These are phyloP conservation scores for Centropus unirufus DNA, from an alignment of 2,113 vertebrate genomes.

Conservation along the genomic window DNA sequence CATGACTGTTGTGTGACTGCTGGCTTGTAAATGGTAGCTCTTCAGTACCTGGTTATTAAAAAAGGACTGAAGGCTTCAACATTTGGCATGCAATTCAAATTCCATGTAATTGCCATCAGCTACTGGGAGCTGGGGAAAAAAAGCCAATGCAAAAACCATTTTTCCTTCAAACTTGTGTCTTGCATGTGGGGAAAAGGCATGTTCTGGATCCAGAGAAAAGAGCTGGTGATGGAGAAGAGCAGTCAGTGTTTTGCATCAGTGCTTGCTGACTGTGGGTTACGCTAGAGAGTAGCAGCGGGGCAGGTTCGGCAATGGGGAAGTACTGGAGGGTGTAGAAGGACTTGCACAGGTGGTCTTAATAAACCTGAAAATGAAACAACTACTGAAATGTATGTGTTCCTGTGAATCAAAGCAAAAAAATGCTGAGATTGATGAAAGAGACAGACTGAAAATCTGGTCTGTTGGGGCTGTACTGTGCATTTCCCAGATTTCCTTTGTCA, in stretches of 20 bases:
- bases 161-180: neutral
- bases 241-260: neutral
- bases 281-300: neutral
- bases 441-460: neutral
- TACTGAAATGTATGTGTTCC: neutral
- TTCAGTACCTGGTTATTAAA: neutral
- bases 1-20: neutral
- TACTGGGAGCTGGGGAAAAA: neutral
- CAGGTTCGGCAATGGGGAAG: neutral
- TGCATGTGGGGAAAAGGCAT: neutral
- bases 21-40: neutral
- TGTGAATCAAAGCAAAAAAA: neutral
- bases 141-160: neutral
- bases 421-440: neutral
- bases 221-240: neutral
- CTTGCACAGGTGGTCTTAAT: neutral
- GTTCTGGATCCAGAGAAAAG: neutral
- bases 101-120: neutral
- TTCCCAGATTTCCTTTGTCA: neutral
- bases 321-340: neutral
- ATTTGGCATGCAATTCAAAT: neutral
- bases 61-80: neutral
- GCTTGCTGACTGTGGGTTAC: neutral
- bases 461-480: neutral
- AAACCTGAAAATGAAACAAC: neutral